phyloP scores from a whole-genome alignment of 2,888 invertebrate species.

The Lasioglossum morio region DNA sequence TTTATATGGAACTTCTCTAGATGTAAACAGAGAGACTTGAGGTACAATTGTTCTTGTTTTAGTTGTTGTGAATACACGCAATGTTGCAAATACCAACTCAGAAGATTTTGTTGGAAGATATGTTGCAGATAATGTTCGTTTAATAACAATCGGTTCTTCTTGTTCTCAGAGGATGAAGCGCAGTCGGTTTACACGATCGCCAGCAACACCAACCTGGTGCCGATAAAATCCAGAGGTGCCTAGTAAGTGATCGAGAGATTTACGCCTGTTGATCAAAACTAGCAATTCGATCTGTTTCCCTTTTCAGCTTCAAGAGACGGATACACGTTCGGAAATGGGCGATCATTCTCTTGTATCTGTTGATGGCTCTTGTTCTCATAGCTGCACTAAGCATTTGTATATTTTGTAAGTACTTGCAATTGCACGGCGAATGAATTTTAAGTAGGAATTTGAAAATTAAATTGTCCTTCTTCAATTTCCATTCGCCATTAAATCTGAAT shows the following conservation, averaged over 20 bases:
- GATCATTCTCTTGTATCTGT: slow-evolving; percentile 67
- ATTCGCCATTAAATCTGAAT: not conserved
- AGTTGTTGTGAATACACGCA: too few species aligned
- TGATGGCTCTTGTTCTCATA: slow-evolving; percentile 69
- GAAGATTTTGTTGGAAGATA: too few species aligned
- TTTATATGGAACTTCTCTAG: too few species aligned
- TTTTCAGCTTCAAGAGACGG: slow-evolving; percentile 75
- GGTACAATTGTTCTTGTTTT: too few species aligned
- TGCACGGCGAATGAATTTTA: not conserved
- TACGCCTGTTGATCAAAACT: slow-evolving; percentile 12
- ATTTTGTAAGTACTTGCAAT: slow-evolving; percentile 75
- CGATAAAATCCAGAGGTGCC: slow-evolving; percentile 78
- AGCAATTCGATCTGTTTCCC: slow-evolving; percentile 22
- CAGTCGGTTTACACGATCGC: slow-evolving; percentile 78
- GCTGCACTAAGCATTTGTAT: slow-evolving; percentile 75
- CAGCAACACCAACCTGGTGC: slow-evolving; percentile 78
- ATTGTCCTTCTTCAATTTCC: not conserved
- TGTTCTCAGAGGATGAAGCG: slow-evolving; percentile 67
- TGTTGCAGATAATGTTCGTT: not conserved
- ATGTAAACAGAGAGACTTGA: too few species aligned
- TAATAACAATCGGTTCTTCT: not conserved
- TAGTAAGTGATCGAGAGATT: slow-evolving; percentile 77
- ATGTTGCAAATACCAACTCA: too few species aligned
- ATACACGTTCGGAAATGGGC: slow-evolving; percentile 58
- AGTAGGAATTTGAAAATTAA: not conserved